Evolutionary conservation across 2,113 vertebrate genomes (phyloP), one percentile per base, ranked within the genome.

Genomic region (Peromyscus polionotus): DNA sequence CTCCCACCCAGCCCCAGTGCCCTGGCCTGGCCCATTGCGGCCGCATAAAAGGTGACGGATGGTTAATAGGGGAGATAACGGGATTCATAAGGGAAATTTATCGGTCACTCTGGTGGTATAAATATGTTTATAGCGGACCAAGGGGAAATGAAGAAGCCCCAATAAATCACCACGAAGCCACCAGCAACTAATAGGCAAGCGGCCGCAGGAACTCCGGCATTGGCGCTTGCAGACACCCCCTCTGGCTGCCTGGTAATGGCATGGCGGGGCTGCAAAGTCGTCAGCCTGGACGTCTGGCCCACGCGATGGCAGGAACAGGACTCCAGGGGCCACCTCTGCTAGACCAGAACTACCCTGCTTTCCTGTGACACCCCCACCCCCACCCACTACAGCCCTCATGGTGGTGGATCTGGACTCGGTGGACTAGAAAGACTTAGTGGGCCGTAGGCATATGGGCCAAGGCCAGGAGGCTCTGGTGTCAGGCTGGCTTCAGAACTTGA

Each of bases 51-150:
- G 98, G 98, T 99, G 99, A 99, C 98, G 98, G 98, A 99, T 98
- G 98, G 97, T 97, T 98, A 99, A 98, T 98, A 96, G 98, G 98
- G 97, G 98, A 99, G 98, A 99, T 99, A 99, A 99, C 98, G 70
- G 98, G 98, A 99, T 99, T 99, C 99, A 98, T 99, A 99, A 99
- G 98, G 98, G 98, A 99, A 99, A 99, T 99, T 99, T 99, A 99
- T 99, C 98, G 98, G 98, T 98, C 99, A 99, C 98, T 98, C 98
- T 86, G 98, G 98, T 98, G 99, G 98, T 98, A 99, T 99, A 99
- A 99, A 99, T 99, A 99, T 99, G 98, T 99, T 99, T 99, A 99
- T 98, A 98, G 98, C 98, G 77, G 98, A 98, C 99, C 98, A 98
- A 98, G 98, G 99, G 99, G 98, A 99, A 99, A 99, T 99, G 98